These are phyloP conservation scores for Heliangelus exortis DNA, from an alignment of 2,797 vertebrate species.

Conservation along the genomic window DNA sequence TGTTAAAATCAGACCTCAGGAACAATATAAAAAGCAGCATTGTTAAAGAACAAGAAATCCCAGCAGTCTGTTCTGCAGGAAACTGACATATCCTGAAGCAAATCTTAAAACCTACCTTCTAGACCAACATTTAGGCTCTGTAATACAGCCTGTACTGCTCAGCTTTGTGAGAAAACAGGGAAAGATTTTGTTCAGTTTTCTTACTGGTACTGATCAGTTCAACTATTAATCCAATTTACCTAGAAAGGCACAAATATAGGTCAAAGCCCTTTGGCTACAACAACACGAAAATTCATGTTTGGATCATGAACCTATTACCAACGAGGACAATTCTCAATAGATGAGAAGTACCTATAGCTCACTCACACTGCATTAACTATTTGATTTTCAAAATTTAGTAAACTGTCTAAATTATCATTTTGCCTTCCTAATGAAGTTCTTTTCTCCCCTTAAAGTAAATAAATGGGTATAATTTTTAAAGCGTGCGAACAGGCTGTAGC, in stretches of 20 bases:
- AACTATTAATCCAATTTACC: background rate
- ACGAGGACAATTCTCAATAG: background rate
- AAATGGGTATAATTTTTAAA: background rate
- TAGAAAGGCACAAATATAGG: background rate
- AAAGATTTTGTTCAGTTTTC: background rate
- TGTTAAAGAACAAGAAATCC: background rate
- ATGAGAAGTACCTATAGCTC: background rate
- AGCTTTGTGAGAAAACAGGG: background rate
- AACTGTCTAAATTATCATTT: background rate
- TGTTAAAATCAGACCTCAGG: background rate
- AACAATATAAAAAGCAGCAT: background rate
- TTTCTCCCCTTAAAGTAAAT: background rate
- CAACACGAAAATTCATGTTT: background rate
- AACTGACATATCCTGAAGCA: background rate
- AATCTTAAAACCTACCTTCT: background rate
- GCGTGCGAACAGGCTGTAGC: background rate
- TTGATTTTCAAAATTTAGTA: background rate
- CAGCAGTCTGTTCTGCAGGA: background rate
- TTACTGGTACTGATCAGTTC: background rate
- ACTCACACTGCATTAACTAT: background rate
- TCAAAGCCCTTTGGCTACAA: background rate
- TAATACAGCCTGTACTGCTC: background rate
- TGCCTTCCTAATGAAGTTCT: background rate
- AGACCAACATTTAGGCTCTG: background rate
- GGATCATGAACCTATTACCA: background rate